Base-by-base conservation (phyloP, 2,888 invertebrate species). In the Nematopogon swammerdamellus region DNA sequence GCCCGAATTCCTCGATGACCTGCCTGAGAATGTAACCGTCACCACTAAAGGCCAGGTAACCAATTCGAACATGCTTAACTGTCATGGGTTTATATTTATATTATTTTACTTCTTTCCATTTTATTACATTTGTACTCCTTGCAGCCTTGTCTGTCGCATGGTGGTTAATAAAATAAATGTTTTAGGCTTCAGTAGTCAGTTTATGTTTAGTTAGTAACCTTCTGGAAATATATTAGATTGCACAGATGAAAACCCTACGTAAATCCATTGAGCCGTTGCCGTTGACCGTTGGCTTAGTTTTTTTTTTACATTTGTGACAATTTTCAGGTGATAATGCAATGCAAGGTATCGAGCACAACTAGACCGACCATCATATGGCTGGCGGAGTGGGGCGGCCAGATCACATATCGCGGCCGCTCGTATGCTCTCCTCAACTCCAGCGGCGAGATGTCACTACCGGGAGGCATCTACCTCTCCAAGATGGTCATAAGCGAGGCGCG, bases 261-360 rank as follows among this genome's bases (percentile, higher is more conserved):
- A n/a, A n/a, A n/a, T n/a, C n/a, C n/a, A n/a, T n/a, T n/a, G n/a
- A n/a, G n/a, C n/a, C n/a, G n/a, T n/a, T n/a, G 25, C 25, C 10
- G 25, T 25, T 25, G 25, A 6, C 25, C 4, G 5, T 25, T 25
- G 25, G 25, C 25, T 4, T 25, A 4, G 25, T 25, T 44, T 44
- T 16, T 44, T n/a, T n/a, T n/a, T n/a, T 16, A 18, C 2, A 16
- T 5, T 4, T 14, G 4, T 46, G 10, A 18, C 17, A 17, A 18
- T 19, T 11, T 19, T 17, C 49, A 55, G 55, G 55, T 52, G 11
- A 51, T 52, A 17, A 53, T 55, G 19, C 54, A 54, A 36, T 55
- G 55, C 48, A 54, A 53, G 43, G 55, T 55, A 14, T 47, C 18
- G 10, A 54, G 54, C 30, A 46, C 46, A 8, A 49, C 50, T 11